Evolutionary conservation across 2,113 vertebrate species (phyloP), one percentile per base, ranked within the genome.

Genomic region (Hirundichthys speculiger): DNA sequence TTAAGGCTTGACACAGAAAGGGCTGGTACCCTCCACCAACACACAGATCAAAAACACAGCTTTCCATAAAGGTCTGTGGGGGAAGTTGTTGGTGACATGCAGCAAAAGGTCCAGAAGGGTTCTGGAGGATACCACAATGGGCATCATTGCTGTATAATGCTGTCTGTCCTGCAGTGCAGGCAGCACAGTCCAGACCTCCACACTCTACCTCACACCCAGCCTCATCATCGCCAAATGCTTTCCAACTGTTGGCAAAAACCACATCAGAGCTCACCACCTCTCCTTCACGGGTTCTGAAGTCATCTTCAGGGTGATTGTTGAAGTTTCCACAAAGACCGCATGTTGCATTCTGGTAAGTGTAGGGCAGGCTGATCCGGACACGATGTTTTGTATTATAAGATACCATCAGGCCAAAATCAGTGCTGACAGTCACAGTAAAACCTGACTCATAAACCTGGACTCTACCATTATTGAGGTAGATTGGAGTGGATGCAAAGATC

Each of bases 271-370:
- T 78, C 22, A 89, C 72, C 8, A 88, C 0, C 1, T 80, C 47
- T 0, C 89, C 88, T 16, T 66, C 27, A 2, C 66, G 83, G 1
- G 68, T 81, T 25, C 0, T 51, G 25, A 89, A 75, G 1, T 92
- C 88, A 24, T 92, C 90, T 2, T 45, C 14, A 0, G n/a, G 25
- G 0, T 56, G 27, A 40, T 40, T 18, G 27, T 91, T 90, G 68
- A 84, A 69, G 41, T 87, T 51, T 50, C 89, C 90, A 51, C 90
- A 92, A 3, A 93, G 80, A 13, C 87, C 90, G 22, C 89, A 86
- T 18, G 88, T 87, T 14, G 30, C 5, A 21, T 89, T 80, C 1
- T 67, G 75, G 14, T 90, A 90, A 1, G 58, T 56, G n/a, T 65
- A 73, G 0, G 88, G 73, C 16, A 90, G 5, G 2, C 47, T 65